Evolutionary conservation across 1,140 invertebrate genomes (phyloP).

Genomic region (Panulirus ornatus): DNA sequence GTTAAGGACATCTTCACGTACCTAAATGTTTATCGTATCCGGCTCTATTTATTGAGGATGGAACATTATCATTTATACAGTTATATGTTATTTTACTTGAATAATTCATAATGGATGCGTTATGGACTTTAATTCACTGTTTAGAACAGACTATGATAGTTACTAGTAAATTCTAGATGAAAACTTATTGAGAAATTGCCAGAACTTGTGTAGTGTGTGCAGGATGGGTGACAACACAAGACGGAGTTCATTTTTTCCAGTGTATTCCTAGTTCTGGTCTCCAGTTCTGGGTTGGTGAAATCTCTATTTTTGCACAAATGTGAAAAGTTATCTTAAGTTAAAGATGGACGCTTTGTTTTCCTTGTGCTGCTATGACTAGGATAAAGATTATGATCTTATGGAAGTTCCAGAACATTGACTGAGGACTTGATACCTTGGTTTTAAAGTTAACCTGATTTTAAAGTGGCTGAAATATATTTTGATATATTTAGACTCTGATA

Average conservation of each 20-base stretch:
- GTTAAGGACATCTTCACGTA: no score
- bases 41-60: no score
- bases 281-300: constrained; percentile 39
- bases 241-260: neutral
- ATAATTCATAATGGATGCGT: constrained; percentile 50
- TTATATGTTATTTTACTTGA: constrained; percentile 50
- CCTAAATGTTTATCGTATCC: no score
- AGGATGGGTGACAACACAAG: neutral
- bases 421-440: neutral
- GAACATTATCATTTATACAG: constrained; percentile 16
- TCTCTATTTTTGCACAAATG: constrained; percentile 68
- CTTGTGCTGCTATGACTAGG: neutral
- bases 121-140: constrained; percentile 55
- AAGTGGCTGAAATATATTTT: constrained; percentile 68
- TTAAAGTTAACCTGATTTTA: constrained; percentile 37
- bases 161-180: constrained; percentile 10
- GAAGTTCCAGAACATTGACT: constrained; percentile 33
- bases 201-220: neutral
- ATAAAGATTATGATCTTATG: constrained; percentile 30
- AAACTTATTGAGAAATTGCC: neutral
- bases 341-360: constrained; percentile 19
- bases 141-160: constrained; percentile 17
- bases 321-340: constrained; percentile 49
- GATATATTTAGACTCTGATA: constrained; percentile 67
- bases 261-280: constrained; percentile 22